Evolutionary conservation across 2,113 vertebrate species (phyloP), one percentile per base, ranked within the genome.

Genomic region (Microtus oregoni): DNA sequence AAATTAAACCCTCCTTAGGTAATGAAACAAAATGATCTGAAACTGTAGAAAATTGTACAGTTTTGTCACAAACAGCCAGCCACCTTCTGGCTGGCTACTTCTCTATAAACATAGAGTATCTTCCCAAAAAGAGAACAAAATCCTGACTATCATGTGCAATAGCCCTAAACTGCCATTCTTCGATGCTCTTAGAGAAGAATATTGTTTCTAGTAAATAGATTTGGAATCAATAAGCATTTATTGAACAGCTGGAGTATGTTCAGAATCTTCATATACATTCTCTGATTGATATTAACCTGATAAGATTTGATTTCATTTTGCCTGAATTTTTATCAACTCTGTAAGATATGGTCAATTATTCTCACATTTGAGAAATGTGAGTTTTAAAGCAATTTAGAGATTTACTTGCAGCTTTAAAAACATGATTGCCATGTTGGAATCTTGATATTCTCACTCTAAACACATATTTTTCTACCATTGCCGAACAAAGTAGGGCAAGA

Each of bases 121-220:
- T 96, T 63, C 79, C 93, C 35, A 47, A 55, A 82, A 61, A 86
- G 85, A 61, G 3, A 35, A 8, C 14, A 14, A 47, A 55, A 7
- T 47, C 17, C 44, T 47, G 52, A 83, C 91, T 87, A 41, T 83
- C 78, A 67, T 30, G 24, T 26, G 50, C 73, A 79, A 81, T 67
- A n/a, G 52, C 65, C 28, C 50, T 63, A 32, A 79, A 61, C 19
- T 72, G n/a, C n/a, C 22, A 26, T 50, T 81, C 70, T 17, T 24
- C 85, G 24, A 73, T 52, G 70, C 52, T 94, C 94, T 95, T 63
- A 90, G 88, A 86, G 58, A 70, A 93, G 30, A 90, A 28, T 41
- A 47, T 41, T 52, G 12, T 65, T 95, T 81, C 65, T 28, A 68
- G 88, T 77, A 94, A 92, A 76, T 32, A 79, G 94, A 92, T 76